Conservation (phyloP, 92 coral and sea anemone genomes). For the Blastomussa wellsi region DNA sequence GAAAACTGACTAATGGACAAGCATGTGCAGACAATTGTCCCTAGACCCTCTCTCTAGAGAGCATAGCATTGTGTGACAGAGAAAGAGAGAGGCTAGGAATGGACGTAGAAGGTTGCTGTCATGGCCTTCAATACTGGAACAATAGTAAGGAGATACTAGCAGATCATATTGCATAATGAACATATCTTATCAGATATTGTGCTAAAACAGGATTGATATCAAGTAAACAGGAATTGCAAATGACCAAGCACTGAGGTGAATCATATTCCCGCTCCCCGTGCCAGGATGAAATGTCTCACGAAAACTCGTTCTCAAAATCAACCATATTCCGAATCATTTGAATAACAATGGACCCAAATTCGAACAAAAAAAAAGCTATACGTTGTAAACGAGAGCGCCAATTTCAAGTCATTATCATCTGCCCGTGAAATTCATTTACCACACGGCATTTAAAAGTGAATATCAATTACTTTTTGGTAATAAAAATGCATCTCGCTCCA, state of each 20-base stretch:
- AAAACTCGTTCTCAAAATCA: neutral
- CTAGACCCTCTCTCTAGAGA: no score
- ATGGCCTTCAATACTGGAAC: neutral
- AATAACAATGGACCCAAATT: slow-evolving; percentile 10
- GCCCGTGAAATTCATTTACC: neutral
- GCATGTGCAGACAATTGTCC: no score
- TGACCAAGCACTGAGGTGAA: neutral
- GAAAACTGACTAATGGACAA: no score
- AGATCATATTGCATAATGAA: neutral
- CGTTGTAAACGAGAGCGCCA: slow-evolving; percentile 19
- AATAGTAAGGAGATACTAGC: neutral
- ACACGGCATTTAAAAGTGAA: neutral
- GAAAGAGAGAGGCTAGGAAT: no score
- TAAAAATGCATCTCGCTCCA: neutral
- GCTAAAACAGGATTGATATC: neutral
- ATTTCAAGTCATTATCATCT: neutral
- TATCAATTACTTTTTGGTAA: neutral
- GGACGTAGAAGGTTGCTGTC: neutral
- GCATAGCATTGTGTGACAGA: no score
- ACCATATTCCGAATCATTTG: neutral
- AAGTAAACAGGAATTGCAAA: neutral
- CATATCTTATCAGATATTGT: neutral
- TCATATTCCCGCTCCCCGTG: neutral
- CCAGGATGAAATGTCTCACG: neutral
- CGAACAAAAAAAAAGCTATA: neutral